Evolutionary conservation across 1,140 invertebrate genomes (phyloP), one percentile per base, ranked within the genome.

Genomic region (Drosophila kohkoa): DNA sequence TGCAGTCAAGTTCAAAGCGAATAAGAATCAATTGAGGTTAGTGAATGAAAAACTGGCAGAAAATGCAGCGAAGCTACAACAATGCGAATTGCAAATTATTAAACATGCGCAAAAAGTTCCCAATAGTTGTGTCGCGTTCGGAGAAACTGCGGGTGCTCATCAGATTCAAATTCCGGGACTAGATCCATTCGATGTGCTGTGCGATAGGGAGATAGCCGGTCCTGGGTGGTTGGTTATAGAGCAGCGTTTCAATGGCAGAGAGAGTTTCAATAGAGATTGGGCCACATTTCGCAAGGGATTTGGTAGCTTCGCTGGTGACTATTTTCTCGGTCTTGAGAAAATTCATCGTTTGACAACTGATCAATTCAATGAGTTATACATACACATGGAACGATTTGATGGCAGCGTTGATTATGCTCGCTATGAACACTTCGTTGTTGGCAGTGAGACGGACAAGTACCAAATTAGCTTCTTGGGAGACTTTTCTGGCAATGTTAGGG

Each of bases 401-500:
- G 49, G 49, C 5, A 10, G 11, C 8, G 10, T 30, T 11, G 20
- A 51, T 4, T 30, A 51, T 5, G 49, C 49, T 1, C 20, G 49
- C 10, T 51, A 51, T 16, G 25, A 51, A 11, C 49, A 25, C 10
- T 51, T 51, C 4, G 10, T 25, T 1, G 25, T 51, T 5, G 8
- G 8, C 49, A n/a, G n/a, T 11, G 25, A 32, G 28, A 10, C n/a
- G 1, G 51, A 54, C 13, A 54, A 54, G 28, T 54, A 54, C 51
- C 13, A 28, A 32, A n/a, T 54, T 1, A 13, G 5, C 11, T 4
- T 54, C n/a, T 15, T 54, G 51, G 51, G 51, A 2, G 11, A n/a
- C 5, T 54, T 54, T 28, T 32, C 28, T 15, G 51, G 51, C 25
- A 54, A 54, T 32, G 51, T 32, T 11, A 28, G 15, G 11, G 51